Evolutionary conservation across 2,113 vertebrate species (phyloP).

Genomic region (Cochlearius cochlearius): DNA sequence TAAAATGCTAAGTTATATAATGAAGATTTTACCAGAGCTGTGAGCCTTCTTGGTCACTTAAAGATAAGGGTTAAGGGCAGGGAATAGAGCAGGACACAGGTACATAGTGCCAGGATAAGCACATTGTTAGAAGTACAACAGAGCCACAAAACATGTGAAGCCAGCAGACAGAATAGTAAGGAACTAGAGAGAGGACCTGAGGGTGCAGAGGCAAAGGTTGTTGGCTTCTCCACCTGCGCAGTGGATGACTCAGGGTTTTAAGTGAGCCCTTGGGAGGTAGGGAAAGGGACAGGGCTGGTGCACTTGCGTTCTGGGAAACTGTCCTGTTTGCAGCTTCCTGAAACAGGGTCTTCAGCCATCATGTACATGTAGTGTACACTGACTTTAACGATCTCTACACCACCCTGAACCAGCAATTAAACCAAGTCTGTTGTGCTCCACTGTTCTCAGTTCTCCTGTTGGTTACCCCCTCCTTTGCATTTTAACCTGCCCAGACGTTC

Average conservation of each 20-base stretch:
- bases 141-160: background rate
- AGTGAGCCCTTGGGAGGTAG: background rate
- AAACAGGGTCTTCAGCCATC: background rate
- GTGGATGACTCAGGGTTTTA: background rate
- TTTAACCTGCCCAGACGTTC: background rate
- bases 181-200: background rate
- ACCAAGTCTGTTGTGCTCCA: background rate
- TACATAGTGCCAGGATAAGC: background rate
- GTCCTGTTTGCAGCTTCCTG: background rate
- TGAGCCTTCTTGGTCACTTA: background rate
- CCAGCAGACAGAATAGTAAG: background rate
- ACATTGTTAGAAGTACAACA: background rate
- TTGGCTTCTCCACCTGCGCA: background rate
- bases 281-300: background rate
- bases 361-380: fast-evolving
- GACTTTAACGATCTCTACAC: background rate
- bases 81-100: background rate
- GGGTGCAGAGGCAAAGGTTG: background rate
- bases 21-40: background rate
- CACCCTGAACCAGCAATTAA: background rate
- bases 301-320: background rate
- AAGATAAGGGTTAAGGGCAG: background rate
- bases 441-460: background rate
- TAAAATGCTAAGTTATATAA: background rate
- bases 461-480: background rate